A percentile compares a stretch with the other conserved stretches of the same genome.
Conservation (phyloP, 1,140 invertebrate species). For the Rhysida immarginata region DNA sequence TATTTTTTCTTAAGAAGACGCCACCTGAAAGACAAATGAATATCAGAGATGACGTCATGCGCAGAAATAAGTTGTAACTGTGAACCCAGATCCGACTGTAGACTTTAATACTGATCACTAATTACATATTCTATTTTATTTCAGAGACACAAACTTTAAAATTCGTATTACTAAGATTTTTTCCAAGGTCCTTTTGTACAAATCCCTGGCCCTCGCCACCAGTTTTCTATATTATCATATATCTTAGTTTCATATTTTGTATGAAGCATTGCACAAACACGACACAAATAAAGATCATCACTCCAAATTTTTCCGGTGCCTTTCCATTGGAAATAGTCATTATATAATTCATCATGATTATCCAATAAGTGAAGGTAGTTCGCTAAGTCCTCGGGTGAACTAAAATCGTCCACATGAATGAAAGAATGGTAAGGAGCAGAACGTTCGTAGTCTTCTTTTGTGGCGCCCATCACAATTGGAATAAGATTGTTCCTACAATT, state of each 20-base stretch:
- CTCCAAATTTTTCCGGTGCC: slow-evolving; percentile 86
- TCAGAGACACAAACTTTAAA: too few species aligned
- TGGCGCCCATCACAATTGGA: slow-evolving; percentile 35
- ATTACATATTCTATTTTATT: too few species aligned
- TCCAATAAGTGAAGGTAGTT: slow-evolving; percentile 21
- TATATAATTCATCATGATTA: slow-evolving; percentile 18
- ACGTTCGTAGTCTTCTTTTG: slow-evolving; percentile 25
- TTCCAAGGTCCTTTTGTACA: slow-evolving; percentile 9
- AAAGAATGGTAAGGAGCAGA: slow-evolving; percentile 26
- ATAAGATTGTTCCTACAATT: slow-evolving; percentile 27
- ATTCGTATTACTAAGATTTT: too few species aligned
- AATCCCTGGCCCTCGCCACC: slow-evolving; percentile 20
- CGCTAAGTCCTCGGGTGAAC: slow-evolving; percentile 23
- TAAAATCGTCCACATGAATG: slow-evolving; percentile 28
- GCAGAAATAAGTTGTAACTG: too few species aligned
- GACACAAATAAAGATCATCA: slow-evolving; percentile 70
- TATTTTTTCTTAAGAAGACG: too few species aligned
- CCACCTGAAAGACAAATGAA: too few species aligned
- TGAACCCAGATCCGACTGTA: too few species aligned
- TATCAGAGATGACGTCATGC: too few species aligned
- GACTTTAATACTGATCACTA: too few species aligned
- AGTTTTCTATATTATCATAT: slow-evolving; percentile 36
- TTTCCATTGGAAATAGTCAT: slow-evolving; percentile 31
- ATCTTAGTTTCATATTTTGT: slow-evolving; percentile 30
- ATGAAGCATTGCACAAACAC: slow-evolving; percentile 82